Evolutionary conservation across 1,140 invertebrate species (phyloP).

Genomic region (Odontomachus brunneus): DNA sequence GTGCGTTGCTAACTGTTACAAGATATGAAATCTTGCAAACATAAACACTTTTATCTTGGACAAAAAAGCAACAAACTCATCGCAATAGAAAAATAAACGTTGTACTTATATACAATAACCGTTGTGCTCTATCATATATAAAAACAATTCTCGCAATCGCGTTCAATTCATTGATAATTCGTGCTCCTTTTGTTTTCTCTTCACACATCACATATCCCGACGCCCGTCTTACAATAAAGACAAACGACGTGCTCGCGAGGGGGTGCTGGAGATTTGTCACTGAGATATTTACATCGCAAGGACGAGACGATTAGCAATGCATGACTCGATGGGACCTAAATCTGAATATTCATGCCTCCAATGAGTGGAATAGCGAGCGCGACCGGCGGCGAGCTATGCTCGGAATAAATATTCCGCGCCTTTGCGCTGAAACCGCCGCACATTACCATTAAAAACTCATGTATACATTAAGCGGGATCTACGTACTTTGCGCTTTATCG

Average conservation of each 20-base stretch:
- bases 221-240: background rate
- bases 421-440: background rate
- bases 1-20: no score
- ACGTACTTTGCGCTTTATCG: slow-evolving; percentile 7
- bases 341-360: slow-evolving; percentile 75
- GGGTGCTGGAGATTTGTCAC: slow-evolving; percentile 68
- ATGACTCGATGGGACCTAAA: slow-evolving; percentile 62
- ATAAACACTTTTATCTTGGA: no score
- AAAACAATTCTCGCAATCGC: no score
- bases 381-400: background rate
- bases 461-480: slow-evolving; percentile 38
- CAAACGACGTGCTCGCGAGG: background rate
- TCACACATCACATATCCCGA: background rate
- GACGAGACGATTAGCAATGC: slow-evolving; percentile 74
- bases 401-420: slow-evolving; percentile 34
- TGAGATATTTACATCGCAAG: slow-evolving; percentile 67
- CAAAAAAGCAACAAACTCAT: no score
- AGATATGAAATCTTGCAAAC: no score
- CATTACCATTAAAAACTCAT: slow-evolving; percentile 51
- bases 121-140: no score
- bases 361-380: slow-evolving; percentile 47
- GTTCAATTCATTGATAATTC: background rate
- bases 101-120: no score
- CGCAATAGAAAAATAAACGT: no score
- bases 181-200: background rate